These are phyloP conservation scores for Liasis olivaceus DNA, from an alignment of 2,797 vertebrate species.

Conservation along the genomic window DNA sequence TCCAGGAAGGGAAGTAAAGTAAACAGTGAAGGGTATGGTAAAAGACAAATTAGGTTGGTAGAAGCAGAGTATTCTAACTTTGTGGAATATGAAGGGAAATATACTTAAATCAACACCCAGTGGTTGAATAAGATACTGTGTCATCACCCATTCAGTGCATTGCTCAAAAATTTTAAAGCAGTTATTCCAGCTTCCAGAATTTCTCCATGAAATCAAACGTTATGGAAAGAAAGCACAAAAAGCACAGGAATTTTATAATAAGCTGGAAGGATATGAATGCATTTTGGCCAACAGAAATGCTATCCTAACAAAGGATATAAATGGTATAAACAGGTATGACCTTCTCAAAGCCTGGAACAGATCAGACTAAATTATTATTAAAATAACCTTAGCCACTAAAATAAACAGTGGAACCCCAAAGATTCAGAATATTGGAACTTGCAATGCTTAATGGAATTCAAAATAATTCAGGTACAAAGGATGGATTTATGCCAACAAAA, in stretches of 20 bases:
- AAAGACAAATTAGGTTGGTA: neutral
- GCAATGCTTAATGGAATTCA: constrained; percentile 22
- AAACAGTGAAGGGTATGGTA: neutral
- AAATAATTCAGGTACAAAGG: constrained; percentile 34
- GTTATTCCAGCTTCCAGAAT: constrained; percentile 45
- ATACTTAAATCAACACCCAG: constrained; percentile 48
- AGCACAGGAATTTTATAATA: neutral
- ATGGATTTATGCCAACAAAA: constrained; percentile 32
- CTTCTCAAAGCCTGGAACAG: constrained; percentile 39
- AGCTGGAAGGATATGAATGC: neutral
- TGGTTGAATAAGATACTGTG: constrained; percentile 49
- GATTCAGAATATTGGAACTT: constrained; percentile 46
- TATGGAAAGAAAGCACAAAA: constrained; percentile 52
- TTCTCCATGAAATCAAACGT: constrained; percentile 44
- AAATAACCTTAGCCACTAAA: constrained; percentile 47
- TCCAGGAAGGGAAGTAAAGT: constrained; percentile 13
- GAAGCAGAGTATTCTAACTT: constrained; percentile 10
- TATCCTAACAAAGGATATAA: constrained; percentile 28
- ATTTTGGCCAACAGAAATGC: constrained; percentile 45
- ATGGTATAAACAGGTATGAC: constrained; percentile 27
- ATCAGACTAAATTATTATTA: constrained; percentile 36
- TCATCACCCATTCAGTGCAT: constrained; percentile 34
- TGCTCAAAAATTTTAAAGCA: constrained; percentile 44
- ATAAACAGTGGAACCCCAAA: constrained; percentile 48
- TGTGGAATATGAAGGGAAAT: constrained; percentile 31